Evolutionary conservation across 2,113 vertebrate genomes (phyloP).

Genomic region (Alligator mississippiensis): DNA sequence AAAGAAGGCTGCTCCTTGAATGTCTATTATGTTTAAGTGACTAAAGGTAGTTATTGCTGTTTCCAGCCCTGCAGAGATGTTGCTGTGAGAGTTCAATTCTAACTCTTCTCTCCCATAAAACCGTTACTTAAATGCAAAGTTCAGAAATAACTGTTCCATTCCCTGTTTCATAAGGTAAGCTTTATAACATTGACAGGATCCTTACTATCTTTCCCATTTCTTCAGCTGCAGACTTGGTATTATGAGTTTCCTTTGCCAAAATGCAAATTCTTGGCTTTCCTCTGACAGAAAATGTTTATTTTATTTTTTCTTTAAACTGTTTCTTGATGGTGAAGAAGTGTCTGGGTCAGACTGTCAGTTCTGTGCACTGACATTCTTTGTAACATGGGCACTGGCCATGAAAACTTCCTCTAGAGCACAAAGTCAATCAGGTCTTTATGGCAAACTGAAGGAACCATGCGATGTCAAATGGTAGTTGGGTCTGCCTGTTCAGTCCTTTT

Average conservation of each 20-base stretch:
- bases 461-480: neutral
- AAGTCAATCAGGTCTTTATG: neutral
- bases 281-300: neutral
- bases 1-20: neutral
- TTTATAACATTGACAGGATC: neutral
- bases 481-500: neutral
- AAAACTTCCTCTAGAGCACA: neutral
- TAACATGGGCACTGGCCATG: neutral
- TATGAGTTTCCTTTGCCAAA: neutral
- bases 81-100: neutral
- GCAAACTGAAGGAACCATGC: neutral
- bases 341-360: neutral
- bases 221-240: neutral
- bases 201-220: neutral
- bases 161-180: neutral
- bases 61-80: neutral
- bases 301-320: neutral
- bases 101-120: neutral
- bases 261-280: neutral
- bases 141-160: neutral
- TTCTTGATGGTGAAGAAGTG: neutral
- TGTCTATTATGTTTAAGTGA: neutral
- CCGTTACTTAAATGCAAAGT: neutral
- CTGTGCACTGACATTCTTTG: neutral
- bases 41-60: neutral